These are phyloP conservation scores for Axinella damicornis DNA, from an alignment of 37 sponge, comb jelly and placozoan genomes.

Conservation along the genomic window DNA sequence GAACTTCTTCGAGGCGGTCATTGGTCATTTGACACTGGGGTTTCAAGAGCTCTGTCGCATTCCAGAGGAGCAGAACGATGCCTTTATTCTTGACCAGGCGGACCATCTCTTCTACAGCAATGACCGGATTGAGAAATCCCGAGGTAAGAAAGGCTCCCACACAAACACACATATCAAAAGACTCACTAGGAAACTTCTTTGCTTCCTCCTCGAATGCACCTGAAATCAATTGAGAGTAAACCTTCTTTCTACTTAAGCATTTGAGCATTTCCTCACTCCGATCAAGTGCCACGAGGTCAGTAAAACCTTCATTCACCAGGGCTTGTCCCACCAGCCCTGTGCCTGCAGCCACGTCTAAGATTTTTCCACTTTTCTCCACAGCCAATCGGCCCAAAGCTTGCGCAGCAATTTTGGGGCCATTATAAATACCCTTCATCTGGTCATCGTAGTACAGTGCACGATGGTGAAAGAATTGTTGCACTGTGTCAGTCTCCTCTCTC, in stretches of 20 bases:
- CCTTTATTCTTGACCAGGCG: slow-evolving; percentile 39
- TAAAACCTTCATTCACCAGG: slow-evolving; percentile 26
- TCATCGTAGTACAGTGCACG: slow-evolving; percentile 47
- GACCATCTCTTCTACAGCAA: slow-evolving; percentile 30
- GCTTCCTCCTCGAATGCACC: slow-evolving; percentile 49
- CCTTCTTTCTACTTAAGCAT: slow-evolving; percentile 12
- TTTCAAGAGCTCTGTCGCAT: slow-evolving; percentile 28
- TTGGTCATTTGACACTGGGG: slow-evolving; percentile 18
- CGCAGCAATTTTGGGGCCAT: slow-evolving; percentile 34
- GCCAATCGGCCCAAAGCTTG: slow-evolving; percentile 9
- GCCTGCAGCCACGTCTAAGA: slow-evolving; percentile 50
- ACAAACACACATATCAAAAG: slow-evolving; percentile 43
- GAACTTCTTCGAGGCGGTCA: slow-evolving; percentile 2
- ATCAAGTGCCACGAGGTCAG: slow-evolving; percentile 45
- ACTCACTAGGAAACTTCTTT: slow-evolving; percentile 9
- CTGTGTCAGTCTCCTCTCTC: slow-evolving; percentile 3
- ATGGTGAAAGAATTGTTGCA: slow-evolving; percentile 36
- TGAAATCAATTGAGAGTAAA: slow-evolving; percentile 10
- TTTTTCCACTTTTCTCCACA: neutral
- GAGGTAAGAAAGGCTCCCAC: slow-evolving; percentile 53
- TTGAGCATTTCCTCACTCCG: slow-evolving; percentile 39
- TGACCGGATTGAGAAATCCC: slow-evolving; percentile 35
- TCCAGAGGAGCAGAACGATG: slow-evolving; percentile 30
- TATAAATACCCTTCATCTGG: slow-evolving; percentile 39
- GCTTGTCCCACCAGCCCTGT: slow-evolving; percentile 55